These are phyloP conservation scores for Florisuga fusca DNA, from an alignment of 2,797 vertebrate genomes.

Conservation along the genomic window DNA sequence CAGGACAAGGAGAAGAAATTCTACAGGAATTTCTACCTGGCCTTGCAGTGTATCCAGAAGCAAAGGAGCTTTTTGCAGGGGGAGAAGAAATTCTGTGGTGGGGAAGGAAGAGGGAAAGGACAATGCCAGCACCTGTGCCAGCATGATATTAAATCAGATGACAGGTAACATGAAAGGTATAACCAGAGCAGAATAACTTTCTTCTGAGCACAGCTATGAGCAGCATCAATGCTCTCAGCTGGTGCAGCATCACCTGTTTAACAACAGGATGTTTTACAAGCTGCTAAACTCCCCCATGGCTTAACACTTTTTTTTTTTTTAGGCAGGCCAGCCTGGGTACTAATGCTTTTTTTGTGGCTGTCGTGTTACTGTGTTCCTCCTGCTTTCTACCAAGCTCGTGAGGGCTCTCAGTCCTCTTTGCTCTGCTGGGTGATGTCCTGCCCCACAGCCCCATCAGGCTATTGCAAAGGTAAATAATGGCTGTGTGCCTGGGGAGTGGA, in stretches of 20 bases:
- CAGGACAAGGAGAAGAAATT: too few relatives aligned
- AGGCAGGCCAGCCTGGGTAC: neutral
- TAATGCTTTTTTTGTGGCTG: neutral
- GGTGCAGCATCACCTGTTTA: neutral
- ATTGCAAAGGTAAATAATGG: neutral
- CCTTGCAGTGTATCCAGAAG: neutral
- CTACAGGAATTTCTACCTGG: too few relatives aligned
- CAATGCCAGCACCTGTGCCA: neutral
- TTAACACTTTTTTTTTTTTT: neutral
- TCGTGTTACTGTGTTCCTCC: neutral
- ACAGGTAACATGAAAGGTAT: neutral
- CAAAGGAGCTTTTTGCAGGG: neutral
- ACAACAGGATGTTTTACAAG: neutral
- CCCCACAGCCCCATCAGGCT: neutral
- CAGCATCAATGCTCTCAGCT: neutral
- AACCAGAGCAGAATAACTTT: neutral
- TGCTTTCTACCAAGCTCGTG: neutral
- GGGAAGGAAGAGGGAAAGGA: neutral
- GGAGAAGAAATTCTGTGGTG: neutral
- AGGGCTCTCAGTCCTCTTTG: neutral
- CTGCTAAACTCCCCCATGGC: neutral
- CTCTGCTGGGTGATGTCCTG: rapidly evolving
- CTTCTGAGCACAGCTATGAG: neutral
- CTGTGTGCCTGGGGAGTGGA: neutral
- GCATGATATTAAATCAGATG: neutral